phyloP scores from a whole-genome alignment of 2,113 vertebrate species.

The Phrynocephalus versicolor region DNA sequence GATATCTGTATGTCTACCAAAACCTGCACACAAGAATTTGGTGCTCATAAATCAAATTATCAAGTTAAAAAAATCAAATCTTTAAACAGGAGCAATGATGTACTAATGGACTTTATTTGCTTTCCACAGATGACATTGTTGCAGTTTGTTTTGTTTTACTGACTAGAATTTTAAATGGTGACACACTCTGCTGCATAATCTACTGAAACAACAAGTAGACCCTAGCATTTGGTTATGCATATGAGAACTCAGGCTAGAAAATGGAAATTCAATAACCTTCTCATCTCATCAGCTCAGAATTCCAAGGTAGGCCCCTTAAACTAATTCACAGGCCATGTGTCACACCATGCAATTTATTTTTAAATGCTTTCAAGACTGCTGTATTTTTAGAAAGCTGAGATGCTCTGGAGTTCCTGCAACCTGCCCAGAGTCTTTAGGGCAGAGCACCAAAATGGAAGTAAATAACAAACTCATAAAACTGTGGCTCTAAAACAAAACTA shows the following conservation, averaged over 20 bases:
- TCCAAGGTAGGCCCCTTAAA: neutral
- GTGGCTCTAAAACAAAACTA: neutral
- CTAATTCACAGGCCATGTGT: neutral
- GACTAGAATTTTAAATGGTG: neutral
- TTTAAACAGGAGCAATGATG: neutral
- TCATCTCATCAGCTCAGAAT: neutral
- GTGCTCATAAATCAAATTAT: neutral
- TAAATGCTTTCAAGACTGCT: neutral
- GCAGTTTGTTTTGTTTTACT: neutral
- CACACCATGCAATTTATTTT: neutral
- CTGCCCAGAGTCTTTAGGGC: neutral
- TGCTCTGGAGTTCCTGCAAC: neutral
- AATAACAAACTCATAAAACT: neutral
- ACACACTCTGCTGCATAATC: neutral
- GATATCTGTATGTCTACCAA: neutral
- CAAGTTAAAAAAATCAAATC: neutral
- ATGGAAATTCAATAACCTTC: neutral
- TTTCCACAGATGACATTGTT: neutral
- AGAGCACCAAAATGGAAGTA: neutral
- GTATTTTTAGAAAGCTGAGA: neutral
- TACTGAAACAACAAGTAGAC: neutral
- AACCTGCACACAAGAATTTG: too few relatives aligned
- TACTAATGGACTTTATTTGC: neutral
- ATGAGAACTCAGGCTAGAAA: neutral
- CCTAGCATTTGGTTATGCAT: neutral